A percentile compares a stretch with the other conserved stretches of the same genome.
Evolutionary conservation across 1,140 invertebrate genomes (phyloP).

Genomic region (Trachymyrmex septentrionalis): DNA sequence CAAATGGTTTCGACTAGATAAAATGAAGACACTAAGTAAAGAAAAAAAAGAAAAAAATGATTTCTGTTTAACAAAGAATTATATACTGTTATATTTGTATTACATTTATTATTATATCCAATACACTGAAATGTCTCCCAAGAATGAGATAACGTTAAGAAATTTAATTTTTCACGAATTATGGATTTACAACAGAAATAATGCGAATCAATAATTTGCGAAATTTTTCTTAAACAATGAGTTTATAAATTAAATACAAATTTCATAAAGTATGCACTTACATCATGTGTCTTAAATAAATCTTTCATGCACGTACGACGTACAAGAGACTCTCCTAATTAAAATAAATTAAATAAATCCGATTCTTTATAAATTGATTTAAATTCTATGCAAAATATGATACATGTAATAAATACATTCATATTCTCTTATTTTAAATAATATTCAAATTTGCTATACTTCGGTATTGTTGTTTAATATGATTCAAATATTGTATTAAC

Average conservation of each 20-base stretch:
- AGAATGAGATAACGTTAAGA: not conserved
- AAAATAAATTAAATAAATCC: not conserved
- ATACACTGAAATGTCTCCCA: not conserved
- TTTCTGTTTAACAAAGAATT: too few relatives aligned
- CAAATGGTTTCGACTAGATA: too few relatives aligned
- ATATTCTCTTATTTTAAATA: not conserved
- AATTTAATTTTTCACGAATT: not conserved
- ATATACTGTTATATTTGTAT: not conserved
- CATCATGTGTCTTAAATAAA: not conserved
- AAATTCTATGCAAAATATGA: not conserved
- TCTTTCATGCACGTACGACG: not conserved
- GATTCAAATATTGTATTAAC: not conserved
- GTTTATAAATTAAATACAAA: not conserved
- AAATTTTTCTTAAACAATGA: not conserved
- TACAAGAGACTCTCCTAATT: not conserved
- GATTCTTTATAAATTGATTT: not conserved
- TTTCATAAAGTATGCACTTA: not conserved
- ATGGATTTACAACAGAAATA: not conserved
- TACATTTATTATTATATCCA: not conserved
- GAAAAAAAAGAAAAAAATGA: too few relatives aligned
- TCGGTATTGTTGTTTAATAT: not conserved
- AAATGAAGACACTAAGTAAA: too few relatives aligned
- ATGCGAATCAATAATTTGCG: not conserved
- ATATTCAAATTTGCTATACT: constrained; percentile 1
- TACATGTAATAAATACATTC: not conserved